Evolutionary conservation across 2,888 invertebrate genomes (phyloP), one percentile per base, ranked within the genome.

Genomic region (Himalopsyche anomala): DNA sequence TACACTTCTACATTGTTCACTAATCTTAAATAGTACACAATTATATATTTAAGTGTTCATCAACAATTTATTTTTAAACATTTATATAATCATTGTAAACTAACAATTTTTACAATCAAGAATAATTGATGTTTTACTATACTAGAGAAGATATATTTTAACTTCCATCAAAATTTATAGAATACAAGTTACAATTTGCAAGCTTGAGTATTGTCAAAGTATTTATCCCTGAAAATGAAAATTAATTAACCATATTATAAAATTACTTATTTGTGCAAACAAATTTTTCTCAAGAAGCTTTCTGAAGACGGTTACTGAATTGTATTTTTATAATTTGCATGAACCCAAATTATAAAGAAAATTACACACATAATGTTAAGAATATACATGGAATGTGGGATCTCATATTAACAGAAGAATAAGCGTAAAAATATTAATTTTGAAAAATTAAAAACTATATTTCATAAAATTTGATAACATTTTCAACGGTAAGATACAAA

Each of bases 1-100:
- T 85, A 86, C 81, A 74, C 84, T 80, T 40, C 87, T 87, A 87
- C 86, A 82, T 85, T 84, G 84, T 85, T 87, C 86, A 85, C 85
- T 83, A 86, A 84, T 74, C 86, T 85, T 87, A 87, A n/a, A 86
- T 83, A 86, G 84, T 87, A 87, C 83, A 84, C 85, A 85, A 86
- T 74, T 80, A 83, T 85, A 80, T 81, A 83, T 86, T 80, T 74
- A 56, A 83, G 74, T 79, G 81, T 86, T 87, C 85, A 86, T 83
- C 86, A 86, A 86, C 84, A 86, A 84, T 84, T 84, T 86, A 56
- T 74, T 36, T 74, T 74, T 38, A 36, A 69, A 82, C 74, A 84
- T 86, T 69, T 85, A 81, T 85, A 79, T 69, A 87, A 69, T 85
- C 80, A 85, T 83, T 85, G 83, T 42, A 85, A 83, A 85, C 80